phyloP scores from a whole-genome alignment of 2,113 vertebrate genomes.

The Bolborhynchus lineola region DNA sequence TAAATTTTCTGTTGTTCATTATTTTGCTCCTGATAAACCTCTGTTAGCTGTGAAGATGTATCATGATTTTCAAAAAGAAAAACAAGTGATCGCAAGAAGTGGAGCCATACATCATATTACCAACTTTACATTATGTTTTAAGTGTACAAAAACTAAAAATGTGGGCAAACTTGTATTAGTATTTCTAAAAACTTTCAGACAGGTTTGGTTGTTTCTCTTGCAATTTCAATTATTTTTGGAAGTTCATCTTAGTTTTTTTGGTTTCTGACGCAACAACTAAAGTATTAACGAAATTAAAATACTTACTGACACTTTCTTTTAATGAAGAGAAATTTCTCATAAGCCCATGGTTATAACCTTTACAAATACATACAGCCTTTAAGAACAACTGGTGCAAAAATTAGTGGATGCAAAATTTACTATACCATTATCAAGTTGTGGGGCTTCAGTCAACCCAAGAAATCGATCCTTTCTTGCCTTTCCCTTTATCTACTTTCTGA shows the following conservation, averaged over 20 bases:
- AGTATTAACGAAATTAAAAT: background rate
- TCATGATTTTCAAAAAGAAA: background rate
- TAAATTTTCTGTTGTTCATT: background rate
- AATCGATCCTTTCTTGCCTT: background rate
- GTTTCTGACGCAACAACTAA: background rate
- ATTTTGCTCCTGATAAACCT: background rate
- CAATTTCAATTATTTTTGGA: background rate
- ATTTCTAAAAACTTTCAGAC: background rate
- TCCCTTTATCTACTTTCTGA: background rate
- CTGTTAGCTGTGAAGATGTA: background rate
- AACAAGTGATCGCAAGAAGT: background rate
- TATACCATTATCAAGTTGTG: background rate
- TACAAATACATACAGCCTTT: background rate
- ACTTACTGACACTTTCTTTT: background rate
- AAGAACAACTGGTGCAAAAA: background rate
- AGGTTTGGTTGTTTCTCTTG: background rate
- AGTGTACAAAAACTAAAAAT: background rate
- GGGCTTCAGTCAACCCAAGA: background rate
- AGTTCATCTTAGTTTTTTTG: background rate
- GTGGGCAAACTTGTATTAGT: background rate
- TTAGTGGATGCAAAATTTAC: background rate
- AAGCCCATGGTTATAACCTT: background rate
- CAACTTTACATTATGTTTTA: background rate
- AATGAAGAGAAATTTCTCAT: background rate
- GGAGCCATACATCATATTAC: background rate